A percentile compares a stretch with the other conserved stretches of the same genome.
Conservation (phyloP, 2,888 invertebrate genomes). For the Pachymerium ferrugineum region DNA sequence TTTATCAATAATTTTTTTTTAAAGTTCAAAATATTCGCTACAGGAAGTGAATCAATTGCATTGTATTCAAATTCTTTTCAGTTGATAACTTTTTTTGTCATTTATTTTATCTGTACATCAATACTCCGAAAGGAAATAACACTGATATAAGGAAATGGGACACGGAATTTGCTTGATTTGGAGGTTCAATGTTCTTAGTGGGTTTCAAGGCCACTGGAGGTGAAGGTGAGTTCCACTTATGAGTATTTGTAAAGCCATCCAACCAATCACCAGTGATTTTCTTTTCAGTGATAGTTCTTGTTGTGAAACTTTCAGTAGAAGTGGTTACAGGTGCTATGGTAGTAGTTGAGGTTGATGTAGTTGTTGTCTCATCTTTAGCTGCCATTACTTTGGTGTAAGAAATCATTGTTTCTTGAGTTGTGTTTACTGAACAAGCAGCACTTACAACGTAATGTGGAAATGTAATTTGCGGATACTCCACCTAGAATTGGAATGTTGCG, state of each 20-base stretch:
- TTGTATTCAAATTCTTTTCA: too few relatives aligned
- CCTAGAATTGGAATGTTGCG: background rate
- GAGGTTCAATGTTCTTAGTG: background rate
- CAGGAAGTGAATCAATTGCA: background rate
- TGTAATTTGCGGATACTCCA: background rate
- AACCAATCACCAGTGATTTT: background rate
- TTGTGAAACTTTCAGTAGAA: too few relatives aligned
- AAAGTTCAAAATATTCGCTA: background rate
- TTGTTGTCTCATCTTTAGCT: background rate
- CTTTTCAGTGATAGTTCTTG: background rate
- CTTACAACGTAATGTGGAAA: background rate
- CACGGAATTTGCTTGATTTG: background rate
- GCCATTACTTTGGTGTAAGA: slow-evolving; percentile 5
- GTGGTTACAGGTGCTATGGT: background rate
- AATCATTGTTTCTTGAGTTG: slow-evolving; percentile 16
- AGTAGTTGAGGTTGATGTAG: background rate
- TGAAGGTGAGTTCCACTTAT: background rate
- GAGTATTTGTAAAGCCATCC: background rate
- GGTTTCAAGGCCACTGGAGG: background rate
- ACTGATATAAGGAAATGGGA: background rate
- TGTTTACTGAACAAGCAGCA: slow-evolving; percentile 3
- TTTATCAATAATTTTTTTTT: too few relatives aligned
- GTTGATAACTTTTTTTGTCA: background rate
- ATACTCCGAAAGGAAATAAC: background rate
- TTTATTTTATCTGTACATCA: background rate